phyloP scores from a whole-genome alignment of 2,113 vertebrate genomes.

The Mesitornis unicolor region DNA sequence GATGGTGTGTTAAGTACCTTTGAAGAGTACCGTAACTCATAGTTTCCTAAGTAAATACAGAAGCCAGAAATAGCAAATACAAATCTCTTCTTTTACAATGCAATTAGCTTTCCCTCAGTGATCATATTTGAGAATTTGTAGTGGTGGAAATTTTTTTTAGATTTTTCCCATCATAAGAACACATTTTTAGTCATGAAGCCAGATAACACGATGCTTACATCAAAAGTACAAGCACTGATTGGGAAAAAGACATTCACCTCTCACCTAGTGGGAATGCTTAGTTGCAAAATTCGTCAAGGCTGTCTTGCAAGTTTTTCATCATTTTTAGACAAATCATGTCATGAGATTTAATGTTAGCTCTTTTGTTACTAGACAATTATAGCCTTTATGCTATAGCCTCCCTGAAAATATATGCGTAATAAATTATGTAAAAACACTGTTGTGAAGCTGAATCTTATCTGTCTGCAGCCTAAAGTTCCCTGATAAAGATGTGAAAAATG shows the following conservation, averaged over 20 bases:
- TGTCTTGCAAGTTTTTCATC: not conserved
- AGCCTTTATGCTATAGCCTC: not conserved
- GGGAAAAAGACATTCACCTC: not conserved
- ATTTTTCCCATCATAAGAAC: not conserved
- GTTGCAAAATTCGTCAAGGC: not conserved
- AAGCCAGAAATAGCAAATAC: not conserved
- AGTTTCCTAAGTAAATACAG: not conserved
- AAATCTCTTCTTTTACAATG: not conserved
- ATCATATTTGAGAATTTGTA: not conserved
- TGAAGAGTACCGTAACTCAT: not conserved
- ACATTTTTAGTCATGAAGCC: not conserved
- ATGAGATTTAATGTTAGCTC: not conserved
- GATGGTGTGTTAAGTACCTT: not conserved
- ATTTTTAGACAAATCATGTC: not conserved
- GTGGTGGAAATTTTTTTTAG: not conserved
- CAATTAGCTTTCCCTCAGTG: not conserved
- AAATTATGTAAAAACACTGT: not conserved
- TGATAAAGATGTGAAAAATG: not conserved
- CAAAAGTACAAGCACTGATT: not conserved
- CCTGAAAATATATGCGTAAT: not conserved
- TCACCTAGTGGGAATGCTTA: not conserved
- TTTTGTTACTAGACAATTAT: not conserved
- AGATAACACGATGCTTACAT: not conserved
- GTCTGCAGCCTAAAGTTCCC: not conserved
- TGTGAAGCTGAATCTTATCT: not conserved